These are phyloP conservation scores for Phaethon lepturus DNA, from an alignment of 2,113 vertebrate genomes.

Conservation along the genomic window DNA sequence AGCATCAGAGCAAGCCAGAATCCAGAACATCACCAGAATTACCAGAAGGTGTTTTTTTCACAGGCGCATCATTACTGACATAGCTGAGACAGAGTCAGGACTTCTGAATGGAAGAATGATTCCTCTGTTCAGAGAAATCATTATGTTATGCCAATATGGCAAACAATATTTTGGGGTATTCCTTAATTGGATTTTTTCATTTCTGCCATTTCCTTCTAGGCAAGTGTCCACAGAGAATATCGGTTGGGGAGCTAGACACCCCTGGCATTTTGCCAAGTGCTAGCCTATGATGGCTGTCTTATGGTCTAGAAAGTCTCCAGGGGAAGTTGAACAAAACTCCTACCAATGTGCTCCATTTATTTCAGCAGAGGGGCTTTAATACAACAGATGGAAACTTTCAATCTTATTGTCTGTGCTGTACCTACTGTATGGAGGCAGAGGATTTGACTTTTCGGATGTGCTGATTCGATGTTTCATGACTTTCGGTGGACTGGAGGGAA, in stretches of 20 bases:
- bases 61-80: not conserved
- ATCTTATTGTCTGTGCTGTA: not conserved
- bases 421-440: not conserved
- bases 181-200: not conserved
- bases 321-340: not conserved
- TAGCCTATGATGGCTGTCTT: not conserved
- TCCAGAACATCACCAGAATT: not conserved
- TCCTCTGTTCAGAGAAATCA: not conserved
- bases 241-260: not conserved
- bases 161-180: not conserved
- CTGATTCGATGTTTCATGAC: not conserved
- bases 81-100: not conserved
- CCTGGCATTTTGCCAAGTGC: not conserved
- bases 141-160: not conserved
- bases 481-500: not conserved
- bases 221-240: not conserved
- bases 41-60: not conserved
- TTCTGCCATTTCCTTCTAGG: not conserved
- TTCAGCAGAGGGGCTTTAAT: not conserved
- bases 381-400: not conserved
- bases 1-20: not conserved
- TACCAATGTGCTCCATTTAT: not conserved
- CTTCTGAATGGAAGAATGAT: not conserved
- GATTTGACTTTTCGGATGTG: not conserved
- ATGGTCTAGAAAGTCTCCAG: not conserved